A percentile compares a stretch with the other conserved stretches of the same genome.
These are phyloP conservation scores for Furcifer pardalis DNA, from an alignment of 2,797 vertebrate genomes.

Conservation along the genomic window DNA sequence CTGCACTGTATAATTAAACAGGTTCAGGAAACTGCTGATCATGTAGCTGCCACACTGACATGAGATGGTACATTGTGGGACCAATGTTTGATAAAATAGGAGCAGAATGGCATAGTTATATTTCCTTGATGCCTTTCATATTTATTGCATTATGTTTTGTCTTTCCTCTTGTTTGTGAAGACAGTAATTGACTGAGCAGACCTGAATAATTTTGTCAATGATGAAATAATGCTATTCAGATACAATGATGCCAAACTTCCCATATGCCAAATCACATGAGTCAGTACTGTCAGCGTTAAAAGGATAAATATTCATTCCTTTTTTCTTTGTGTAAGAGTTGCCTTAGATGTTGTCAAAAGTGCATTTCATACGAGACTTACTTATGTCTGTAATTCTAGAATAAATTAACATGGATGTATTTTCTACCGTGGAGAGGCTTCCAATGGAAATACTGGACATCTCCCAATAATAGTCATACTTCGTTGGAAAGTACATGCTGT, in stretches of 20 bases:
- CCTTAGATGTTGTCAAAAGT: conserved; percentile 35
- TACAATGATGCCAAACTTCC: neutral
- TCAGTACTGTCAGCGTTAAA: neutral
- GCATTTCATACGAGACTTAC: neutral
- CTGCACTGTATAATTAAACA: neutral
- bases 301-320: neutral
- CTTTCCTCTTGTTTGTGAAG: neutral
- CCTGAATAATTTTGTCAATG: neutral
- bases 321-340: conserved; percentile 16
- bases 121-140: neutral
- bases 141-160: neutral
- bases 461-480: conserved; percentile 34
- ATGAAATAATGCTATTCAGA: neutral
- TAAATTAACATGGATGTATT: neutral
- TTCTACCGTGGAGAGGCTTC: conserved; percentile 20
- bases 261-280: neutral
- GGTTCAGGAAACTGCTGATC: too few species aligned
- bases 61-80: neutral
- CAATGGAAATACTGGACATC: conserved; percentile 18
- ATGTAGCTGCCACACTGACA: neutral
- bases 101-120: neutral
- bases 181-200: neutral
- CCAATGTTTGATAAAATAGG: neutral
- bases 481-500: conserved; percentile 15
- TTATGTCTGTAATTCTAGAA: rapidly evolving